Conservation (phyloP, 2,888 invertebrate genomes). For the Tholera decimalis region DNA sequence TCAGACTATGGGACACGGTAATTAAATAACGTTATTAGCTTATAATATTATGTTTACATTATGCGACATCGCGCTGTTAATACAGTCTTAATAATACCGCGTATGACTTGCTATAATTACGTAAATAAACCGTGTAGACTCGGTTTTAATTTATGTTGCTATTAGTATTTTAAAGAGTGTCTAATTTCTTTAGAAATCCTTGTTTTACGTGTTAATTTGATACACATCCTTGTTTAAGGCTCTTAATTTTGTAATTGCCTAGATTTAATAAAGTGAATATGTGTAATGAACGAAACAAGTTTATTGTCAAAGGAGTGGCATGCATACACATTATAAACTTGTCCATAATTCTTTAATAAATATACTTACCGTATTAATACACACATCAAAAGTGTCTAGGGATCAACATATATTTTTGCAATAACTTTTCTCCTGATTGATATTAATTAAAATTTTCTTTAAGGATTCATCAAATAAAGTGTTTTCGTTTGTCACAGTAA, state of each 20-base stretch:
- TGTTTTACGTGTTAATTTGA: slow-evolving; percentile 33
- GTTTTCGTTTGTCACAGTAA: too few species aligned
- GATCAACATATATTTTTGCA: too few species aligned
- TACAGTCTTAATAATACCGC: slow-evolving; percentile 65
- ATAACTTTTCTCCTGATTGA: too few species aligned
- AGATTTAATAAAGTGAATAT: background rate
- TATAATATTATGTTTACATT: slow-evolving; percentile 46
- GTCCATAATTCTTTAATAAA: too few species aligned
- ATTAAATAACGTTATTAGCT: slow-evolving; percentile 47
- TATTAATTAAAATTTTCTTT: too few species aligned
- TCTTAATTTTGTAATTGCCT: slow-evolving; percentile 2
- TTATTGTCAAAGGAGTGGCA: too few species aligned
- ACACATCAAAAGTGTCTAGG: too few species aligned
- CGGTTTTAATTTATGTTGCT: slow-evolving; percentile 40
- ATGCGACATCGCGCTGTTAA: slow-evolving; percentile 56
- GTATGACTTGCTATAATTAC: slow-evolving; percentile 48
- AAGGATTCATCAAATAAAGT: too few species aligned
- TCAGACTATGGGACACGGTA: slow-evolving; percentile 23
- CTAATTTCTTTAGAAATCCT: slow-evolving; percentile 30
- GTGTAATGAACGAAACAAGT: too few species aligned
- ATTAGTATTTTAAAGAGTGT: slow-evolving; percentile 33
- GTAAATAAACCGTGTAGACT: slow-evolving; percentile 23
- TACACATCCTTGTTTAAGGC: slow-evolving; percentile 26
- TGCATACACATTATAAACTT: too few species aligned
- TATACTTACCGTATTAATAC: too few species aligned